A percentile compares a stretch with the other conserved stretches of the same genome.
Evolutionary conservation across 2,888 invertebrate species (phyloP).

Genomic region (Molorchus minor): DNA sequence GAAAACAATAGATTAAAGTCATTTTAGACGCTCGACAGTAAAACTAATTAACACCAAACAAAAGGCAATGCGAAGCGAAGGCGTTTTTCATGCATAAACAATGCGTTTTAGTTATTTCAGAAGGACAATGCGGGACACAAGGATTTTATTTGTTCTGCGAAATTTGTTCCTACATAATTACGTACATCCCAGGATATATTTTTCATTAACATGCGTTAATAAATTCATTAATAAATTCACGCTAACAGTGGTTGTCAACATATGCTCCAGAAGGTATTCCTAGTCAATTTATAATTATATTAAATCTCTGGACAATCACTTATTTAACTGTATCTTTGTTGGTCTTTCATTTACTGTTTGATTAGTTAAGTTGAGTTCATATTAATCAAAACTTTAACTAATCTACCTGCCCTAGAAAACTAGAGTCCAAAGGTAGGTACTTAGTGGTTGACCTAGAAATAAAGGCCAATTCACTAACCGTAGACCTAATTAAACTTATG

Average conservation of each 20-base stretch:
- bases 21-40: slow-evolving; percentile 31
- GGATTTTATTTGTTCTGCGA: slow-evolving; percentile 5
- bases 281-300: too few relatives aligned
- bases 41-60: slow-evolving; percentile 35
- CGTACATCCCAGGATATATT: slow-evolving; percentile 5
- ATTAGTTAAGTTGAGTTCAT: background rate
- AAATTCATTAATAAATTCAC: too few relatives aligned
- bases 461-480: too few relatives aligned
- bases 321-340: too few relatives aligned
- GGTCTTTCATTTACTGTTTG: too few relatives aligned
- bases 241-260: too few relatives aligned
- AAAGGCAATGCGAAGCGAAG: slow-evolving; percentile 30
- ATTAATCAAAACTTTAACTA: background rate
- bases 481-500: too few relatives aligned
- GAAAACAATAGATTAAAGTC: slow-evolving; percentile 40
- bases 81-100: slow-evolving; percentile 35
- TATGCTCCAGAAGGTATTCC: too few relatives aligned
- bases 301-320: too few relatives aligned
- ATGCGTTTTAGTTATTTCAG: slow-evolving; percentile 28
- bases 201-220: slow-evolving; percentile 8
- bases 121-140: slow-evolving; percentile 20
- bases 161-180: slow-evolving; percentile 28
- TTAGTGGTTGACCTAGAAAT: too few relatives aligned
- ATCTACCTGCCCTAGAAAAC: too few relatives aligned
- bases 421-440: too few relatives aligned